Percentiles rank a stretch among this genome's conserved stretches.
phyloP scores from a whole-genome alignment of 2,113 vertebrate genomes.

The Meriones unguiculatus region DNA sequence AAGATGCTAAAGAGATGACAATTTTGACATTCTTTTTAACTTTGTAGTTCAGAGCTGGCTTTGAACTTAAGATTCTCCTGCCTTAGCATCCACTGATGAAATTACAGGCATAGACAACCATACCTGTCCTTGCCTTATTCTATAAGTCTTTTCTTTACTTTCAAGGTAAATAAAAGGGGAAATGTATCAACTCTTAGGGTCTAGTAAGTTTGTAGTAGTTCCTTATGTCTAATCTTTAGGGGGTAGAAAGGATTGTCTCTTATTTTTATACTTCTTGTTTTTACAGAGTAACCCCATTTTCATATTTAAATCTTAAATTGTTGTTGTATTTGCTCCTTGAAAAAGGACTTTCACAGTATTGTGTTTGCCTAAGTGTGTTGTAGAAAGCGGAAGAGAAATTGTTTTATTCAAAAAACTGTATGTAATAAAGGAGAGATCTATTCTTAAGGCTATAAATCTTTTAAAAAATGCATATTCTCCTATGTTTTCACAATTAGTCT shows the following conservation, averaged over 20 bases:
- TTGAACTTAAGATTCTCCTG: neutral
- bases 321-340: neutral
- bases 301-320: neutral
- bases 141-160: neutral
- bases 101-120: neutral
- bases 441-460: neutral
- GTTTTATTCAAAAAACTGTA: neutral
- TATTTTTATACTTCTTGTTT: neutral
- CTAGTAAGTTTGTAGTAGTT: neutral
- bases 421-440: neutral
- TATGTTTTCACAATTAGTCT: neutral
- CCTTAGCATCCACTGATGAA: neutral
- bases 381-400: slow-evolving; percentile 15
- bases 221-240: neutral
- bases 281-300: neutral
- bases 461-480: neutral
- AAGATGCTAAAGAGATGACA: slow-evolving; percentile 25
- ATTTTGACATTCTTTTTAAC: neutral
- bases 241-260: neutral
- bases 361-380: neutral
- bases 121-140: neutral
- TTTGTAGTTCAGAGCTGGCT: neutral
- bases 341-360: neutral
- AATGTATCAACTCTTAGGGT: neutral
- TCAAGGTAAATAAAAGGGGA: neutral